Base-by-base conservation (phyloP, 2,888 invertebrate genomes). In the Cryptus armator region DNA sequence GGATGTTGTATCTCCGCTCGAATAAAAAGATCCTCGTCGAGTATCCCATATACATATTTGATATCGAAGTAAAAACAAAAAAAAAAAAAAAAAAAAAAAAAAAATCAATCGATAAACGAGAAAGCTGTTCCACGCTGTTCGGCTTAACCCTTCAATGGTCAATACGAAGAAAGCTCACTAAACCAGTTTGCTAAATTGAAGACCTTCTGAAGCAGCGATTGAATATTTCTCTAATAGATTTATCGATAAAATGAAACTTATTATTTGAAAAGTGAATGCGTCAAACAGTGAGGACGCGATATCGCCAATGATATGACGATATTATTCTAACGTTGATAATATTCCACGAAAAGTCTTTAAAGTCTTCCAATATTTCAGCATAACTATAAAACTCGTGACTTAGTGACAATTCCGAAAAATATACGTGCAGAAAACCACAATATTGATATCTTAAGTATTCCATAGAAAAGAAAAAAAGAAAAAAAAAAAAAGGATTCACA, bases 21-120 rank as follows among this genome's bases (percentile, higher is more conserved):
- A 43, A 76, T 44, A 76, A 48, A 78, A 70, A 78, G 37, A 37
- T 59, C 68, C 51, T 59, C 53, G 62, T 66, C 79, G 70, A 19
- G 43, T 43, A 43, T 48, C 24, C 51, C 24, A 64, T 64, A 62
- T n/a, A 62, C 16, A 51, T 68, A 16, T 67, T 80, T 64, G 14
- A 44, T 51, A 14, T 0, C 32, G 24, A n/a, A 12, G 48, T 16
- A 10, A 43, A 76, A 59, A 48, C 44, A 10, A 16, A 12, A 32
- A 29, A 62, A 10, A 59, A 66, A 72, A 67, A n/a, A 19, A 19
- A 19, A 19, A 19, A 24, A 24, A 24, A 24, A 24, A 24, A 24
- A 70, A 53, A 68, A 70, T 68, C 64, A 67, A 72, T 66, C 59
- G 29, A 48, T 19, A 24, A 66, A 3, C 24, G 53, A 53, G 53